A percentile compares a stretch with the other conserved stretches of the same genome.
Evolutionary conservation across 1,140 invertebrate genomes (phyloP).

Genomic region (Campodea augens): DNA sequence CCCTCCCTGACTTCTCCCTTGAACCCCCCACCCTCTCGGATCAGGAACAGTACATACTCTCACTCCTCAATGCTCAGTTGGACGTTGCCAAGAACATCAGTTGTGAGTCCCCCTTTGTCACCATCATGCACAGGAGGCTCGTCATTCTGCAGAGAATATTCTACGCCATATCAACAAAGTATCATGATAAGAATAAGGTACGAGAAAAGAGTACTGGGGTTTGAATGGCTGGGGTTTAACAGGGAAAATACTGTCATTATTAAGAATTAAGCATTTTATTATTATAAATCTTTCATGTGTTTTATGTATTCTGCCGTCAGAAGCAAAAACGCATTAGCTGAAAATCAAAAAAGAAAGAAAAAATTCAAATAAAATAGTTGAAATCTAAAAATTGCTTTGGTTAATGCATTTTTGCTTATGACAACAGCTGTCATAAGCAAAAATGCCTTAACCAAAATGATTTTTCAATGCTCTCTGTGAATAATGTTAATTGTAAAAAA

Average conservation of each 20-base stretch:
- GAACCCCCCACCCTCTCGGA: slow-evolving; percentile 20
- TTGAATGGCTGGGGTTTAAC: no score
- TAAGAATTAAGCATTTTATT: slow-evolving; percentile 1
- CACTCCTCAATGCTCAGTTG: slow-evolving; percentile 31
- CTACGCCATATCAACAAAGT: slow-evolving; percentile 33
- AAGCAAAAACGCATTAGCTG: no score
- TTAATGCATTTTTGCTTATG: no score
- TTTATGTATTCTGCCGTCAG: not conserved
- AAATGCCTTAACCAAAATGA: no score
- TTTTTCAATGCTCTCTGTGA: no score
- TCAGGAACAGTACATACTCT: slow-evolving; percentile 31
- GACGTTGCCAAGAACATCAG: slow-evolving; percentile 32
- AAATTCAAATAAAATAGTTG: no score
- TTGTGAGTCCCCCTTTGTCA: slow-evolving; percentile 33
- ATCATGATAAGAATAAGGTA: slow-evolving; percentile 30
- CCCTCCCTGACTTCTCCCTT: not conserved
- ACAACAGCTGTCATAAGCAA: no score
- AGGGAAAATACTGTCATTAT: no score
- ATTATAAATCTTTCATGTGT: not conserved
- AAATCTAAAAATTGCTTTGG: no score
- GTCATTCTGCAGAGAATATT: slow-evolving; percentile 38
- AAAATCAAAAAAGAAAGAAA: no score
- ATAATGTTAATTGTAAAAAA: no score
- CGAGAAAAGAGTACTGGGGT: no score
- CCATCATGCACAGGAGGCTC: slow-evolving; percentile 32